These are phyloP conservation scores for Macquaria australasica DNA, from an alignment of 2,113 vertebrate genomes.

Conservation along the genomic window DNA sequence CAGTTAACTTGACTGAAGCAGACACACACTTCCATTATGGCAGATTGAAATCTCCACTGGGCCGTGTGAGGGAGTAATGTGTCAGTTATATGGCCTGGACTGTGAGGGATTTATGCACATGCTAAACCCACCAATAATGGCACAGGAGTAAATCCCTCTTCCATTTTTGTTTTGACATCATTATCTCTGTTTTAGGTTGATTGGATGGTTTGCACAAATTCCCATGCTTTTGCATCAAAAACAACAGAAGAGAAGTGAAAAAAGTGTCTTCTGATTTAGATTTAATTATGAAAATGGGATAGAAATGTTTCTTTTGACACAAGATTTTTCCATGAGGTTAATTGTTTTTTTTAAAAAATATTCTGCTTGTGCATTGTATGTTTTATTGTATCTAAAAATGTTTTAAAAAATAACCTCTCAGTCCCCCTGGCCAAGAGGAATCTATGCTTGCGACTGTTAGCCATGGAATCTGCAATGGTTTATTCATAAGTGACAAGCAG, in stretches of 20 bases:
- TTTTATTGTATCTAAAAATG: background rate
- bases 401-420: background rate
- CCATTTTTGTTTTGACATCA: background rate
- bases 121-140: conserved; percentile 27
- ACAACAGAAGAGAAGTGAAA: background rate
- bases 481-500: conserved; percentile 56
- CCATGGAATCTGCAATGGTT: conserved; percentile 40
- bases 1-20: conserved; percentile 61
- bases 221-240: background rate
- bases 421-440: background rate
- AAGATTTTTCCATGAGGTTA: background rate
- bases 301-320: too few species aligned
- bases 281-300: background rate
- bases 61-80: conserved; percentile 59
- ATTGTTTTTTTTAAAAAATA: background rate
- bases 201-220: background rate
- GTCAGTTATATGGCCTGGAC: conserved; percentile 48
- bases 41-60: conserved; percentile 75
- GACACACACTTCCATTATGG: conserved; percentile 65
- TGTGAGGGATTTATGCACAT: conserved; percentile 60
- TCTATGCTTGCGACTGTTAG: conserved; percentile 6
- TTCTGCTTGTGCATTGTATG: background rate
- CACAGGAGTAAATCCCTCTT: conserved; percentile 3
- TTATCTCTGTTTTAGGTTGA: background rate
- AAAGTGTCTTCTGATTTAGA: background rate